A percentile compares a stretch with the other conserved stretches of the same genome.
Conservation (phyloP, 2,113 vertebrate species). For the Blennius ocellaris region DNA sequence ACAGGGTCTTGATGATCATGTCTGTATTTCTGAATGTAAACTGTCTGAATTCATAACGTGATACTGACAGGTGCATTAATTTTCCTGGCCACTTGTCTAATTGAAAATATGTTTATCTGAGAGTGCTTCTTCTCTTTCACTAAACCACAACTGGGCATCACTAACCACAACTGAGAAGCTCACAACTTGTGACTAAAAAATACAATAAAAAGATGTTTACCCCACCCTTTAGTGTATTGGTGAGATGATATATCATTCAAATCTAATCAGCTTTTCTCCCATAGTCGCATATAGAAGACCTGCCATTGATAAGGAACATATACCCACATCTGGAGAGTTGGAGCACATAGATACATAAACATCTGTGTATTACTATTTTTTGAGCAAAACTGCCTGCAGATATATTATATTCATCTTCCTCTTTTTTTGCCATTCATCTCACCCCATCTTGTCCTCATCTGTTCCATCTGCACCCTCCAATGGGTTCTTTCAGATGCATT, state of each 20-base stretch:
- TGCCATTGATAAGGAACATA: background rate
- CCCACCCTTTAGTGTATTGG: conserved; percentile 3
- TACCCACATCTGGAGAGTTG: background rate
- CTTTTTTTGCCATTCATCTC: conserved; percentile 30
- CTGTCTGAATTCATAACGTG: conserved; percentile 51
- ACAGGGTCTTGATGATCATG: conserved; percentile 36
- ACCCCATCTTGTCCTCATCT: conserved; percentile 31
- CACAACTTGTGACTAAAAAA: conserved; percentile 27
- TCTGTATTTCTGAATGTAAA: conserved; percentile 52
- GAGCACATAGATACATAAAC: conserved; percentile 6
- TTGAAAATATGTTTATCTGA: conserved; percentile 36
- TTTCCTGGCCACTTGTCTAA: conserved; percentile 43
- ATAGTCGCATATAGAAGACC: conserved; percentile 2
- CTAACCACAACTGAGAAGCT: conserved; percentile 4
- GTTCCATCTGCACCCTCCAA: conserved; percentile 53
- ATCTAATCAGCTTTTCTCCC: conserved; percentile 5
- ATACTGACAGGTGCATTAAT: conserved; percentile 44
- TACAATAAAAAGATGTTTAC: conserved; percentile 28
- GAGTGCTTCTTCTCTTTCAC: conserved; percentile 15
- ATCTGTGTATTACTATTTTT: conserved; percentile 18
- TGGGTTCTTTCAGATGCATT: conserved; percentile 61
- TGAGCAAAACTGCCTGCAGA: conserved; percentile 29
- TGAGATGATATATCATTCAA: conserved; percentile 11
- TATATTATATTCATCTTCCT: conserved; percentile 16
- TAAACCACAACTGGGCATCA: background rate